Conservation (phyloP, 2,888 invertebrate genomes). For the Barypeithes pellucidus region DNA sequence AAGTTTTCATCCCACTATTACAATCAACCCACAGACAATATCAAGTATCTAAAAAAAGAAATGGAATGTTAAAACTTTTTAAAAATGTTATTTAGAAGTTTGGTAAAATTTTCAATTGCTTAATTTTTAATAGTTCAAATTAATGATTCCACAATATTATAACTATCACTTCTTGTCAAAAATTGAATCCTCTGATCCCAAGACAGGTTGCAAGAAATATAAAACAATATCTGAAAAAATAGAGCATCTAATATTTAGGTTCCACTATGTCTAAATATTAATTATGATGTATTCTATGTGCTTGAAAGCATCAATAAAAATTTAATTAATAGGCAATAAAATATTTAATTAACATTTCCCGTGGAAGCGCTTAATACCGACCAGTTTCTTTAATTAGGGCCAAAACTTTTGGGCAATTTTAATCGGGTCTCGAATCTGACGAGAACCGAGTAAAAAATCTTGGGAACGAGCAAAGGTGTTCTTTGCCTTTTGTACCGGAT, state of each 20-base stretch:
- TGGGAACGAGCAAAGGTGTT: constrained; percentile 65
- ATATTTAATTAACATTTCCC: constrained; percentile 43
- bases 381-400: constrained; percentile 44
- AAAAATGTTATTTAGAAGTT: no score
- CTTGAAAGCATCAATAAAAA: constrained; percentile 28
- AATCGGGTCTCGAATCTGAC: constrained; percentile 51
- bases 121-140: no score
- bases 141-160: no score
- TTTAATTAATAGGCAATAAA: constrained; percentile 37
- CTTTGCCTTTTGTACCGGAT: constrained; percentile 68
- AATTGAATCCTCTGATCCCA: no score
- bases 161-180: no score
- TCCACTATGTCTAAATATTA: neutral
- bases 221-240: no score
- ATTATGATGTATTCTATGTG: neutral
- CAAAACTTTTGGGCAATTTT: constrained; percentile 47
- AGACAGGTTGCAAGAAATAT: no score
- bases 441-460: constrained; percentile 52
- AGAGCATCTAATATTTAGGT: no score
- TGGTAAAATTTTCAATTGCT: no score
- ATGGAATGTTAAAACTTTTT: no score
- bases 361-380: constrained; percentile 40
- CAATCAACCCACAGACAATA: no score
- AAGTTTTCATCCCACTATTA: neutral
- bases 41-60: no score